Base-by-base conservation (phyloP, 2,888 invertebrate species). In the Andricus curvator region DNA sequence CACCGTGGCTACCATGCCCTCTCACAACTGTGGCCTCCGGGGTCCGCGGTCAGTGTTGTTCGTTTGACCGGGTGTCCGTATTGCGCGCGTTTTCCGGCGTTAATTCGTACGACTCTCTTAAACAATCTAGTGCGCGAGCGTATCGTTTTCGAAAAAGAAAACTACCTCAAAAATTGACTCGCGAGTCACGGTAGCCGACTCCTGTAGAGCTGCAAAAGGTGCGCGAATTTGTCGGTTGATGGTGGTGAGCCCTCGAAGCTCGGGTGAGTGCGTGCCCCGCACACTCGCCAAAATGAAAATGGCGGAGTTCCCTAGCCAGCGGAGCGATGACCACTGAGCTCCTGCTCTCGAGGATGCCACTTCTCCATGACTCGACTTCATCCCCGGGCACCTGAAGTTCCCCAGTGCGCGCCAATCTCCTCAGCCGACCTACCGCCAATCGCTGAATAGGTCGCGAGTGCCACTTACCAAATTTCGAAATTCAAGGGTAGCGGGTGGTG, bases 301-400 rank as follows among this genome's bases (percentile, higher is more conserved):
- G 92, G 92, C 92, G 92, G 91, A 90, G 88, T 89, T 89, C 86
- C 87, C 85, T 88, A 88, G 87, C 88, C 88, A 85, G 85, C 84
- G 84, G 86, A 86, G 88, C 86, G 85, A 87, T 88, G 88, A 86
- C 84, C 88, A 86, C 85, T 88, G 84, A 79, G 44, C 65, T n/a
- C 66, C 62, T 77, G 62, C 65, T 33, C 48, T 60, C 78, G 17
- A n/a, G 66, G 74, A 56, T 65, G 56, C 60, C 44, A 77, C 66
- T 67, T 33, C 3, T 67, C 13, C 15, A 15, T 5, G 22, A 25
- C 4, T 62, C 25, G 62, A 13, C 5, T 15, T 62, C 13, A 25
- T 62, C 6, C 25, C 15, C 15, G 25, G 6, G 15, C 62, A 62
- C 62, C 62, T 62, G 11, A 25, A 62, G 25, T 15, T 25, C 15